Conservation (phyloP, 2,113 vertebrate genomes). For the Prunella himalayana region DNA sequence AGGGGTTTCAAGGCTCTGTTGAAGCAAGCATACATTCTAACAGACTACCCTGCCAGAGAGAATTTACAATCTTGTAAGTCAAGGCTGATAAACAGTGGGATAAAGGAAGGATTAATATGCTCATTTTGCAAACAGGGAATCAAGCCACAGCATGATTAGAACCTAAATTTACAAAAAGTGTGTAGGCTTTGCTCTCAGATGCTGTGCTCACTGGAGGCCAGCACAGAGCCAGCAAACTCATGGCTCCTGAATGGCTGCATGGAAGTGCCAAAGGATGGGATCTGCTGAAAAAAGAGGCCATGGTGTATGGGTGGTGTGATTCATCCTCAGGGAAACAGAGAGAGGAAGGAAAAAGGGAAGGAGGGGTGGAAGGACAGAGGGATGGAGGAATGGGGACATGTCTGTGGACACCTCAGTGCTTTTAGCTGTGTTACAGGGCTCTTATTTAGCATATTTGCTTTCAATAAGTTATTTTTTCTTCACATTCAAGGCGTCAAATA, state of each 20-base stretch:
- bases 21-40: background rate
- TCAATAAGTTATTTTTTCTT: background rate
- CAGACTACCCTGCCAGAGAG: background rate
- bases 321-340: background rate
- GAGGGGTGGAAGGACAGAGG: background rate
- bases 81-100: background rate
- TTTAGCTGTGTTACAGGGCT: background rate
- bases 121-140: constrained; percentile 8
- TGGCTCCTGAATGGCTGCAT: background rate
- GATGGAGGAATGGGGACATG: background rate
- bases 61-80: background rate
- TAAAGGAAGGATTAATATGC: constrained; percentile 32
- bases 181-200: background rate
- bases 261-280: background rate
- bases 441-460: background rate
- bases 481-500: background rate
- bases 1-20: background rate
- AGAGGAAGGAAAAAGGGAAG: background rate
- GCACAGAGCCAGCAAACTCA: background rate
- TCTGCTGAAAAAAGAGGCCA: background rate
- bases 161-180: background rate
- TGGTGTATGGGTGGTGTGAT: background rate
- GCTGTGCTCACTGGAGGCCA: background rate
- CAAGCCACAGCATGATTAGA: background rate
- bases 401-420: background rate